These are phyloP conservation scores for Dolomedes plantarius DNA, from an alignment of 2,888 invertebrate species.

Conservation along the genomic window DNA sequence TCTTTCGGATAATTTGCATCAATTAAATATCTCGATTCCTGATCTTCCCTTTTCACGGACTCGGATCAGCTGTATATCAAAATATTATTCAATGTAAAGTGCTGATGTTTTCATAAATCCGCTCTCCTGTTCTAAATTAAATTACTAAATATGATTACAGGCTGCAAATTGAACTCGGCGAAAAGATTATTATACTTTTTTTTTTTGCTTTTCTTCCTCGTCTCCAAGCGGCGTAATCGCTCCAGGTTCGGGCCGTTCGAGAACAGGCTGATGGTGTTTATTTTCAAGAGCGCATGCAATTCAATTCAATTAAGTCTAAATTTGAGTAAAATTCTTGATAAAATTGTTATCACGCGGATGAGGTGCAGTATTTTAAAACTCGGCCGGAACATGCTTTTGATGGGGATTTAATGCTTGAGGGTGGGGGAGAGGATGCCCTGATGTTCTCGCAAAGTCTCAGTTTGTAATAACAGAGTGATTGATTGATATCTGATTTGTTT, in stretches of 20 bases:
- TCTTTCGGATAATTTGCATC: constrained; percentile 17
- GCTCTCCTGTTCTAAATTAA: constrained; percentile 16
- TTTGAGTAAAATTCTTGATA: not conserved
- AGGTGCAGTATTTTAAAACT: not conserved
- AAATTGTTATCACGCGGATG: constrained; percentile 1
- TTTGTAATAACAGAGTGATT: no score
- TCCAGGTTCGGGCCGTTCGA: not conserved
- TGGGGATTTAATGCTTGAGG: not conserved
- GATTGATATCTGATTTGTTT: no score
- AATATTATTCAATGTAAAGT: constrained; percentile 59
- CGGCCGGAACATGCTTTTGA: not conserved
- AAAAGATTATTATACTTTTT: not conserved
- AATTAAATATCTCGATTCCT: constrained; percentile 19
- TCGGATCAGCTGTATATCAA: constrained; percentile 55
- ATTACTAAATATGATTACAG: constrained; percentile 52
- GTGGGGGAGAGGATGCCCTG: no score
- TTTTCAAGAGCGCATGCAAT: not conserved
- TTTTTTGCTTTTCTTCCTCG: not conserved
- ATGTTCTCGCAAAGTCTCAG: no score
- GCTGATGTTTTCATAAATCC: constrained; percentile 2
- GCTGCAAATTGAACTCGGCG: constrained; percentile 31
- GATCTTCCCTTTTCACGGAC: constrained; percentile 10
- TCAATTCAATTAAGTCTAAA: constrained; percentile 2
- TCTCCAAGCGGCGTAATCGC: not conserved
- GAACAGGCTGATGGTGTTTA: constrained; percentile 1